Evolutionary conservation across 92 coral and sea anemone species (phyloP).

Genomic region (Parazoanthus swiftii): DNA sequence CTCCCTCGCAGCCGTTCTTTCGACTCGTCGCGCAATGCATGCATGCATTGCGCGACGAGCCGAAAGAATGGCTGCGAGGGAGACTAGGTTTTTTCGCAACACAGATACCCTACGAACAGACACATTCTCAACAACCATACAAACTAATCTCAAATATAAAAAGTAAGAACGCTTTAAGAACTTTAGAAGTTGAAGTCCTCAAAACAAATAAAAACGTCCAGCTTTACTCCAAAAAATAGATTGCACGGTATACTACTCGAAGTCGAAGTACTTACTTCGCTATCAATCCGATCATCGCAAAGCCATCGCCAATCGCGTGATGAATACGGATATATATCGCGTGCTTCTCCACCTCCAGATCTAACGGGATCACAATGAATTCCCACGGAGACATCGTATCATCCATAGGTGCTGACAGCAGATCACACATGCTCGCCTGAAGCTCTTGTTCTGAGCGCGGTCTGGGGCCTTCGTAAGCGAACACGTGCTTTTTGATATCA

Average conservation of each 20-base stretch:
- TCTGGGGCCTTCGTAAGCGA: conserved; percentile 58
- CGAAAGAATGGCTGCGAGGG: no score
- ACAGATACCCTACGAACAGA: no score
- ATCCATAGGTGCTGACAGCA: conserved; percentile 63
- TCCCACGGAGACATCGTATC: conserved; percentile 92
- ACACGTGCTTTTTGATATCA: conserved; percentile 76
- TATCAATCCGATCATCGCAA: conserved; percentile 82
- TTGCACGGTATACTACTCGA: neutral
- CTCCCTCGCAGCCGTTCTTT: no score
- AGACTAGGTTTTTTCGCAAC: no score
- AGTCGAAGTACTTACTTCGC: conserved; percentile 37
- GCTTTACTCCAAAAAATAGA: neutral
- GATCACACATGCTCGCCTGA: conserved; percentile 61
- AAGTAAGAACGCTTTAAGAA: neutral
- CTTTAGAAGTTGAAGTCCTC: neutral
- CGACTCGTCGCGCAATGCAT: no score
- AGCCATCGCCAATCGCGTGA: conserved; percentile 92
- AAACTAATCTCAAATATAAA: neutral
- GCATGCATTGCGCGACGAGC: no score
- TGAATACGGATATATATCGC: conserved; percentile 90
- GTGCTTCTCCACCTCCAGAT: conserved; percentile 69
- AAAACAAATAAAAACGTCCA: no score
- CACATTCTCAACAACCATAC: neutral
- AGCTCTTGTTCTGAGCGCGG: conserved; percentile 79
- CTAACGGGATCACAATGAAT: conserved; percentile 67